These are phyloP conservation scores for Malurus leucopterus DNA, from an alignment of 2,797 vertebrate species.

Conservation along the genomic window DNA sequence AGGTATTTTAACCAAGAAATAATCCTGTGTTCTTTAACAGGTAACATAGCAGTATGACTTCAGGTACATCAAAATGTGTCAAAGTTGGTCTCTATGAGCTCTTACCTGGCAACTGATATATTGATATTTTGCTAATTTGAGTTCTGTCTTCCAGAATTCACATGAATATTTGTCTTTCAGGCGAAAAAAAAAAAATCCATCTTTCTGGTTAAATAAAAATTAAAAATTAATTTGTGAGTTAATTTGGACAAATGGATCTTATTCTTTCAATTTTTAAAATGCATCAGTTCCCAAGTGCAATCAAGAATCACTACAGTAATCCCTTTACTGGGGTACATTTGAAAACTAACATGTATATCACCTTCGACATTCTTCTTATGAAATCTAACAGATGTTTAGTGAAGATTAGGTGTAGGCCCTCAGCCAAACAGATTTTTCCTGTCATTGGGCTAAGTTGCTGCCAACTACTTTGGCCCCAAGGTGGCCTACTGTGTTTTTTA, in stretches of 20 bases:
- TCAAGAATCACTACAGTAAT: background rate
- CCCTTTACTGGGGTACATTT: background rate
- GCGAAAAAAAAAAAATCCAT: background rate
- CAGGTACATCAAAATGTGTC: background rate
- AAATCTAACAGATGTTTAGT: constrained; percentile 50
- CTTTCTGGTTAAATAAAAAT: background rate
- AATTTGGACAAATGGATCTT: background rate
- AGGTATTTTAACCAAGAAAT: background rate
- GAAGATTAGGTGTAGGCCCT: constrained; percentile 30
- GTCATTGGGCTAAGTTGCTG: background rate
- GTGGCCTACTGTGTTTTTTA: background rate
- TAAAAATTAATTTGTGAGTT: background rate
- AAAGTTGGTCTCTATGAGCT: background rate
- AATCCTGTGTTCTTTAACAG: background rate
- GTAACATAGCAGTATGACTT: background rate
- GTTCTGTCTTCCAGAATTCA: background rate
- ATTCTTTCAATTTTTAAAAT: background rate
- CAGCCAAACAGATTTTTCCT: constrained; percentile 38
- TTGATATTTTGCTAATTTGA: background rate
- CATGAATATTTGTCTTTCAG: background rate
- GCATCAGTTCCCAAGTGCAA: background rate
- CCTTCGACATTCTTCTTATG: constrained; percentile 34
- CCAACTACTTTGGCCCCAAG: background rate
- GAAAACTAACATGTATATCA: constrained; percentile 71
- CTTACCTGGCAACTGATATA: background rate